Conservation (phyloP, 2,113 vertebrate genomes). For the Podiceps cristatus region DNA sequence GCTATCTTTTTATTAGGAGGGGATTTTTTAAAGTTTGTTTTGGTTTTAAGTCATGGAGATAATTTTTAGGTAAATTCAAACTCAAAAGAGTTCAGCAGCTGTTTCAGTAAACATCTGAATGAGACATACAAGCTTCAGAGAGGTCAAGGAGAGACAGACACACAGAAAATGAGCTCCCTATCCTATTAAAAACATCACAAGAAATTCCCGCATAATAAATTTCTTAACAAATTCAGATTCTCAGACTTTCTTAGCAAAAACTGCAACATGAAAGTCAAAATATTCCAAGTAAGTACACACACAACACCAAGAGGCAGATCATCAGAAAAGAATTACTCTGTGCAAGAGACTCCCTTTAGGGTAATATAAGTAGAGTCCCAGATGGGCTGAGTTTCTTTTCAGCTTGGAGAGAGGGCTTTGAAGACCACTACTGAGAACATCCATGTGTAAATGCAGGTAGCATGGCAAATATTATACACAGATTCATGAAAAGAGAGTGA, state of each 20-base stretch:
- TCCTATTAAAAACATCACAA: background rate
- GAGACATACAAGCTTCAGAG: background rate
- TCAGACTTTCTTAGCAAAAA: background rate
- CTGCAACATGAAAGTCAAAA: background rate
- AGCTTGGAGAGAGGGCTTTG: background rate
- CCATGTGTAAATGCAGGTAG: background rate
- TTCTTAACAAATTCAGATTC: background rate
- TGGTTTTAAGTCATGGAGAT: background rate
- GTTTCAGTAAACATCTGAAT: background rate
- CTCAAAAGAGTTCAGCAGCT: background rate
- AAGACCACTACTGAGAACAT: background rate
- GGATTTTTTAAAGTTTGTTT: background rate
- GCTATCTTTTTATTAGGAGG: background rate
- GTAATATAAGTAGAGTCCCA: background rate
- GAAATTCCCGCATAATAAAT: background rate
- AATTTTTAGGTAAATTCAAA: background rate
- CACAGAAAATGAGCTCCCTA: background rate
- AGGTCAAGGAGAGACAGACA: background rate
- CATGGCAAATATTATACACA: background rate
- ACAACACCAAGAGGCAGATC: background rate
- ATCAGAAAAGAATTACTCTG: background rate
- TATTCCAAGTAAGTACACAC: background rate
- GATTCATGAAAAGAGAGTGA: background rate
- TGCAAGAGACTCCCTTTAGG: background rate
- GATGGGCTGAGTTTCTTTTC: background rate